Percentiles rank a stretch among this genome's conserved stretches.
These are phyloP conservation scores for Albula goreensis DNA, from an alignment of 2,113 vertebrate species.

Conservation along the genomic window DNA sequence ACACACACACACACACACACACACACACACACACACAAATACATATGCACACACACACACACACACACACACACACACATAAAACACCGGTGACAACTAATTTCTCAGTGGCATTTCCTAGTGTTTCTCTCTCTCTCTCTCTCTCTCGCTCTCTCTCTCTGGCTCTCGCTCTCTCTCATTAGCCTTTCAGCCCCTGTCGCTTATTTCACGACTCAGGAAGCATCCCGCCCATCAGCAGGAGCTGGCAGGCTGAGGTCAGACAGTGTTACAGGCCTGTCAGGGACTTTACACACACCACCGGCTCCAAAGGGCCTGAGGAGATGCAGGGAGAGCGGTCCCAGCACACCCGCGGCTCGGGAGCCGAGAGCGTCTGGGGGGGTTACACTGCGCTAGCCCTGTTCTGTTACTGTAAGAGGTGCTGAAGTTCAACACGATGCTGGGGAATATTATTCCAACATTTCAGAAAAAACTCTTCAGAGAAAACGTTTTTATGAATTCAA, in stretches of 20 bases:
- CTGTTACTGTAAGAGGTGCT: not conserved
- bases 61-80: too few species aligned
- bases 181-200: slow-evolving; percentile 4
- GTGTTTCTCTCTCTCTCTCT: not conserved
- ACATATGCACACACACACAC: too few species aligned
- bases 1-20: too few species aligned
- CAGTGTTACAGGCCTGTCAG: not conserved
- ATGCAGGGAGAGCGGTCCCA: not conserved
- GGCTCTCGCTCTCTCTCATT: not conserved
- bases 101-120: slow-evolving; percentile 24
- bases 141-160: not conserved
- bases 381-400: not conserved
- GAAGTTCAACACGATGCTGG: not conserved
- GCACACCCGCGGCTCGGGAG: not conserved
- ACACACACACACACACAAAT: too few species aligned
- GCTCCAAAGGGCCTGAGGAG: not conserved
- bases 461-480: not conserved
- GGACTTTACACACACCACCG: not conserved
- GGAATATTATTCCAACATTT: not conserved
- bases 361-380: not conserved
- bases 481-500: not conserved
- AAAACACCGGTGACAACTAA: slow-evolving; percentile 26
- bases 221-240: not conserved
- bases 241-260: not conserved
- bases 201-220: slow-evolving; percentile 19